Evolutionary conservation across 2,113 vertebrate species (phyloP).

Genomic region (Phrynosoma platyrhinos): DNA sequence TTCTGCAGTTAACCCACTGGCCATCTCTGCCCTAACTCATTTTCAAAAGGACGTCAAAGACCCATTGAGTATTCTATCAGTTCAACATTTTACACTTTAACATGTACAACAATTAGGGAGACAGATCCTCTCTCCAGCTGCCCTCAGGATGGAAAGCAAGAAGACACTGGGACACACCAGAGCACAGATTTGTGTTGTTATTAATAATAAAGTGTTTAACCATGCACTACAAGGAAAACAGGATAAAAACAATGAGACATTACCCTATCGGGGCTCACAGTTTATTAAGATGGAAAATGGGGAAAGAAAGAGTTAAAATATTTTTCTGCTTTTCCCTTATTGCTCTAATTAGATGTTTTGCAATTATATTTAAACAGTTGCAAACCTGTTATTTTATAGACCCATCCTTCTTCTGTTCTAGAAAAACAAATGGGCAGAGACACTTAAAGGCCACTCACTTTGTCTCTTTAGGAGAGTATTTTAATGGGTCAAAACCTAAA

Average conservation of each 20-base stretch:
- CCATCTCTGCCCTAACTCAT: neutral
- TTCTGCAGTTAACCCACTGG: neutral
- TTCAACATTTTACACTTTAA: neutral
- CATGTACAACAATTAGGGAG: neutral
- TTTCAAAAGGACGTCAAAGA: neutral
- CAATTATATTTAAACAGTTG: neutral
- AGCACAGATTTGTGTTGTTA: neutral
- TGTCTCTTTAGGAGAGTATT: constrained; percentile 33
- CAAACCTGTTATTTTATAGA: neutral
- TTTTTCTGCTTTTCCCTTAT: neutral
- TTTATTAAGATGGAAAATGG: neutral
- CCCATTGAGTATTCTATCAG: neutral
- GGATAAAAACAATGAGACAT: neutral
- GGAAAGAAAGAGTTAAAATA: neutral
- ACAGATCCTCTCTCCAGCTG: neutral
- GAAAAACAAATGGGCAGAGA: neutral
- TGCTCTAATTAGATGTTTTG: neutral
- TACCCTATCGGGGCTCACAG: neutral
- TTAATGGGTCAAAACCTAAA: constrained; percentile 33
- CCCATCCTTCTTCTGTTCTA: constrained; percentile 50
- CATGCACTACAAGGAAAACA: neutral
- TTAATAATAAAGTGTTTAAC: neutral
- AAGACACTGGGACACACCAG: neutral
- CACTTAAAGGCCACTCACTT: neutral
- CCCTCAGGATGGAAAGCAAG: neutral